Conservation (phyloP, 2,113 vertebrate genomes). For the Datnioides undecimradiatus region DNA sequence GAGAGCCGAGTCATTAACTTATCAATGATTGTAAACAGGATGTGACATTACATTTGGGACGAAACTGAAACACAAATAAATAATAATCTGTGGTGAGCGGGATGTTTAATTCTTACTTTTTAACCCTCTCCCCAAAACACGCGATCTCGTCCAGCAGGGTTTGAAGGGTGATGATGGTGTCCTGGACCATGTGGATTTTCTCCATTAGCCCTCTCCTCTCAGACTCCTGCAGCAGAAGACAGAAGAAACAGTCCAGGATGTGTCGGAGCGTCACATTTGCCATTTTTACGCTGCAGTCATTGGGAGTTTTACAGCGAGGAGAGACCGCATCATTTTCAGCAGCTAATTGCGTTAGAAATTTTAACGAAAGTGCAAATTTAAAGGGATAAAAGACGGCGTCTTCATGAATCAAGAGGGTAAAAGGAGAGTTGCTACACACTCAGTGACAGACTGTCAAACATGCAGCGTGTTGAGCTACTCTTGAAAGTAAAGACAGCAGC, state of each 20-base stretch:
- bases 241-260: neutral
- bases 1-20: too few relatives aligned
- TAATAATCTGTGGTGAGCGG: neutral
- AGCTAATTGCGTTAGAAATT: neutral
- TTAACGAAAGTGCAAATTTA: neutral
- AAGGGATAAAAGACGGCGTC: neutral
- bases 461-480: constrained; percentile 15
- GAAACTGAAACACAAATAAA: constrained; percentile 1
- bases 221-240: constrained; percentile 85
- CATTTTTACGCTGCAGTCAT: neutral
- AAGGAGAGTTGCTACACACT: neutral
- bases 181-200: constrained; percentile 97
- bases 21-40: too few relatives aligned
- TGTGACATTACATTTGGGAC: too few relatives aligned
- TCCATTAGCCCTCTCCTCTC: constrained; percentile 94
- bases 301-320: neutral
- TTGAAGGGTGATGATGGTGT: constrained; percentile 93
- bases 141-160: constrained; percentile 91
- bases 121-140: constrained; percentile 94
- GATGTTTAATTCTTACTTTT: constrained; percentile 87
- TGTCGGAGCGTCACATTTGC: neutral
- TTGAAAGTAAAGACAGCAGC: constrained; percentile 3
- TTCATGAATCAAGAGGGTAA: neutral
- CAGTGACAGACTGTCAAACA: neutral
- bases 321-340: neutral